Conservation (phyloP, 2,888 invertebrate genomes). For the Drosophila longiperda region DNA sequence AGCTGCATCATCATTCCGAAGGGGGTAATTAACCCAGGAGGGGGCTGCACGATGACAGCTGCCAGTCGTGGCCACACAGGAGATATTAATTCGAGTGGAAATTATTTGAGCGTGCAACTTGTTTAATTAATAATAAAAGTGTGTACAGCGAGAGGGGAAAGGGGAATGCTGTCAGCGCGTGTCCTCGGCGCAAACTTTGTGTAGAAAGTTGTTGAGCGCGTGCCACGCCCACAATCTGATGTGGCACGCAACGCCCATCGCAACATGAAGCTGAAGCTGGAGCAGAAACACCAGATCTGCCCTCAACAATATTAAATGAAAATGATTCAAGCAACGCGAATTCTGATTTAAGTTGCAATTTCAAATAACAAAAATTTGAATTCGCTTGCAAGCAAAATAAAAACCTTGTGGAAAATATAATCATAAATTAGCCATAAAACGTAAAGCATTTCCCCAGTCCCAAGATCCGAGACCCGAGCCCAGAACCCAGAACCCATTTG, state of each 20-base stretch:
- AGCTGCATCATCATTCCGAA: constrained; percentile 33
- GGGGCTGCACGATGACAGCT: constrained; percentile 60
- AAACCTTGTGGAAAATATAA: constrained; percentile 34
- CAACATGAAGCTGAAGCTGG: constrained; percentile 5
- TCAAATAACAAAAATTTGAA: constrained; percentile 14
- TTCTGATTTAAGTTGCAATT: constrained; percentile 47
- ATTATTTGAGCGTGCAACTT: constrained; percentile 74
- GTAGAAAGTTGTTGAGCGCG: constrained; percentile 56
- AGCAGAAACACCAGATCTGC: not conserved
- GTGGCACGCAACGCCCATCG: constrained; percentile 32
- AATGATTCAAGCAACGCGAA: constrained; percentile 28
- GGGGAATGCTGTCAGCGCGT: constrained; percentile 68
- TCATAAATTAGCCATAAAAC: constrained; percentile 74
- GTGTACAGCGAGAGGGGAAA: constrained; percentile 45
- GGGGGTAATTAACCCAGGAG: constrained; percentile 52
- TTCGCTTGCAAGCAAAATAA: constrained; percentile 7
- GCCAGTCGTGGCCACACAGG: constrained; percentile 70
- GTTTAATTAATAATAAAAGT: constrained; percentile 75
- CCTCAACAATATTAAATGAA: constrained; percentile 42
- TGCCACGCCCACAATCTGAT: constrained; percentile 32
- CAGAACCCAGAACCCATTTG: constrained; percentile 30
- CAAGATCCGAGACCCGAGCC: not conserved
- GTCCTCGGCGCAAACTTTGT: constrained; percentile 65
- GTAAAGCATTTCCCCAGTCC: constrained; percentile 34
- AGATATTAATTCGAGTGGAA: constrained; percentile 79